Evolutionary conservation across 2,797 vertebrate species (phyloP).

Genomic region (Melanotaenia parkinsoni): DNA sequence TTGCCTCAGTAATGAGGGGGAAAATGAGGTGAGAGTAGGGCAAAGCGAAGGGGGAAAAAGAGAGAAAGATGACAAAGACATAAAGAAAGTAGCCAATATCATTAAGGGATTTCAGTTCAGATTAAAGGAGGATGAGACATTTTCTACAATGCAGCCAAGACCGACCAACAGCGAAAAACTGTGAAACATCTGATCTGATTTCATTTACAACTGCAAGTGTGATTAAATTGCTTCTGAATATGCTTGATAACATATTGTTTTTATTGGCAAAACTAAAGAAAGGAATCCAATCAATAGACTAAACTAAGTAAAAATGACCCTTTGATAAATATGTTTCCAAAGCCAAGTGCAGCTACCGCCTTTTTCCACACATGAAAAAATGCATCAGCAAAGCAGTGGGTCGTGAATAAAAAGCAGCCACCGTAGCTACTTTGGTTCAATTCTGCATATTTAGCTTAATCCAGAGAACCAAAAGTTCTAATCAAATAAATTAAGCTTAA

Average conservation of each 20-base stretch:
- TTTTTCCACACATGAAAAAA: neutral
- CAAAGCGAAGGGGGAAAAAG: neutral
- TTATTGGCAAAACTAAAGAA: too few species aligned
- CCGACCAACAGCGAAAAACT: neutral
- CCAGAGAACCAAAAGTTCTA: neutral
- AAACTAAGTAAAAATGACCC: too few species aligned
- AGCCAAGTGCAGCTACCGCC: too few species aligned
- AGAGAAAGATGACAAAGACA: neutral
- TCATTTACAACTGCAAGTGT: neutral
- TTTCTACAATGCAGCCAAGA: neutral
- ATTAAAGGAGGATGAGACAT: neutral
- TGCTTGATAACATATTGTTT: neutral
- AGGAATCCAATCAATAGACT: neutral
- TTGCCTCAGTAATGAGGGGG: conserved; percentile 37
- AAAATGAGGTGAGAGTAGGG: conserved; percentile 2
- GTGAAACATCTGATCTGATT: neutral
- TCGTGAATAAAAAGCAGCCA: neutral
- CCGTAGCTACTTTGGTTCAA: neutral
- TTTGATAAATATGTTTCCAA: neutral
- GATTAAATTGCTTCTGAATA: neutral
- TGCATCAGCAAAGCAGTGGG: neutral
- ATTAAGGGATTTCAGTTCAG: neutral
- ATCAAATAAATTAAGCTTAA: neutral
- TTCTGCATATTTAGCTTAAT: neutral
- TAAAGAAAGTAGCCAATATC: neutral